A percentile compares a stretch with the other conserved stretches of the same genome.
Evolutionary conservation across 2,113 vertebrate genomes (phyloP).

Genomic region (Haliaeetus leucogaster): DNA sequence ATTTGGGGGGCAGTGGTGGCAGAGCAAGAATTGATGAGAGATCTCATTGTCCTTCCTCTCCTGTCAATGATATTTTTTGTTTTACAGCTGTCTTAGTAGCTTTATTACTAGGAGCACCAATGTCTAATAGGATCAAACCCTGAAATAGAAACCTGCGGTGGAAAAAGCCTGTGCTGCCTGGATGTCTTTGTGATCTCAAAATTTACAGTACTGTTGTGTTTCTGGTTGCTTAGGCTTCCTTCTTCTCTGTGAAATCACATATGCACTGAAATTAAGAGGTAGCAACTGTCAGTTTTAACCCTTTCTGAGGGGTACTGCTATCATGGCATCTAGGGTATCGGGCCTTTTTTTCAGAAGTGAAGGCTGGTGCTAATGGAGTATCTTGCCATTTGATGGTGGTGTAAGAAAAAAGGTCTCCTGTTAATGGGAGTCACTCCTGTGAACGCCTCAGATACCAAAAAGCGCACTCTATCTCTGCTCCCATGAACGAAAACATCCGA

Average conservation of each 20-base stretch:
- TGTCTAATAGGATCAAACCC: neutral
- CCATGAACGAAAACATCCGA: rapidly evolving
- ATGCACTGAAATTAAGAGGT: neutral
- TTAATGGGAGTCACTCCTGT: neutral
- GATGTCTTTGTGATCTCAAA: neutral
- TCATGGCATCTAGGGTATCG: neutral
- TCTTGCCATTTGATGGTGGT: neutral
- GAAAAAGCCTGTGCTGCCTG: neutral
- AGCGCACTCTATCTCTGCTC: neutral
- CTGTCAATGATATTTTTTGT: neutral
- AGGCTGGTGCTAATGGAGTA: neutral
- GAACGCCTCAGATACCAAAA: neutral
- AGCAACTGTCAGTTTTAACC: neutral
- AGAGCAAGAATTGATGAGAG: neutral
- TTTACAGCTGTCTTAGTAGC: neutral
- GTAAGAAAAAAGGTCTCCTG: neutral
- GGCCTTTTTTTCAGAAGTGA: neutral
- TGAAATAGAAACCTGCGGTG: neutral
- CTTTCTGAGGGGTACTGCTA: neutral
- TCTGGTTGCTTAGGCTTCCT: neutral
- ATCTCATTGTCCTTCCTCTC: neutral
- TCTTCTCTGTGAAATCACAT: neutral
- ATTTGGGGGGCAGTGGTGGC: neutral
- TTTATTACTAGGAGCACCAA: neutral
- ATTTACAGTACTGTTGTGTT: rapidly evolving